A percentile compares a stretch with the other conserved stretches of the same genome.
Evolutionary conservation across 2,113 vertebrate genomes (phyloP).

Genomic region (Plecotus auritus): DNA sequence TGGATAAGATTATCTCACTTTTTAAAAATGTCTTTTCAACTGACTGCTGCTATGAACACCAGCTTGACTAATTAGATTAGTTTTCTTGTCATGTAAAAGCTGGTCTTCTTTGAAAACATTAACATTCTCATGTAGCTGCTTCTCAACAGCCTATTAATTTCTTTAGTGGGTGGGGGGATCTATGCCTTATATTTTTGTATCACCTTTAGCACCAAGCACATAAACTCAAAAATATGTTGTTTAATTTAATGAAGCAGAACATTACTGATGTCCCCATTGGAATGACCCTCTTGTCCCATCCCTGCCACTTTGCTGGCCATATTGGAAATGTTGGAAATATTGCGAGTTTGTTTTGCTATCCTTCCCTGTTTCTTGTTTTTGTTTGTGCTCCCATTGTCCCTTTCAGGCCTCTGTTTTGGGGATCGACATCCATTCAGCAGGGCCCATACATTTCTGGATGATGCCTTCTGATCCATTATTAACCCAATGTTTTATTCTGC

Average conservation of each 20-base stretch:
- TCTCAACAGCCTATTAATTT: neutral
- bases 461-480: neutral
- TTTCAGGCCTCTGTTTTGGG: neutral
- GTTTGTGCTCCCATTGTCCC: neutral
- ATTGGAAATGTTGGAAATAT: neutral
- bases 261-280: neutral
- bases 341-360: neutral
- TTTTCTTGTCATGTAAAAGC: neutral
- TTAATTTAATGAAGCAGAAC: neutral
- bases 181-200: neutral
- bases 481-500: neutral
- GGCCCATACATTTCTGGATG: neutral
- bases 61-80: neutral
- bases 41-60: neutral
- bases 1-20: neutral
- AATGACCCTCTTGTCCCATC: accelerated
- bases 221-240: neutral
- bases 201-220: neutral
- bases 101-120: neutral
- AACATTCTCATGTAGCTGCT: neutral
- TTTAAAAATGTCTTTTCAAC: neutral
- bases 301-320: too few relatives aligned
- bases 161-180: neutral
- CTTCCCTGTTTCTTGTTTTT: neutral
- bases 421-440: too few relatives aligned